Percentiles rank a stretch among this genome's conserved stretches.
Conservation (phyloP, 2,797 vertebrate genomes). For the Cossypha polioptera region DNA sequence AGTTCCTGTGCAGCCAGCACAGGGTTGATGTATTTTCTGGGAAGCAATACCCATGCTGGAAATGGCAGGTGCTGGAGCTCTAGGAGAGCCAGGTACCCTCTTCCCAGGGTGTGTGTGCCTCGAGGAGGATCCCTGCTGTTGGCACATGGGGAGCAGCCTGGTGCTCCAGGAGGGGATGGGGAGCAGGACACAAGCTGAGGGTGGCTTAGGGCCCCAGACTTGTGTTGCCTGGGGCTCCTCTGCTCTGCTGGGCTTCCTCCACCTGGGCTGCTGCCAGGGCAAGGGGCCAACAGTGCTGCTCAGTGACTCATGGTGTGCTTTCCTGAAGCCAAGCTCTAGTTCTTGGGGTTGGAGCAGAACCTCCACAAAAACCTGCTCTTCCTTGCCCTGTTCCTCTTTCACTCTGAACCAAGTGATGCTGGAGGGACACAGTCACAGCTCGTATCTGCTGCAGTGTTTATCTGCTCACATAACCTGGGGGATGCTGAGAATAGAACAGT, state of each 20-base stretch:
- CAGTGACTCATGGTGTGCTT: not conserved
- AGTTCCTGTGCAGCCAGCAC: not conserved
- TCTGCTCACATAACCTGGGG: not conserved
- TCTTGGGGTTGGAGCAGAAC: not conserved
- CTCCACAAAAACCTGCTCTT: not conserved
- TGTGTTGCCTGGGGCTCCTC: not conserved
- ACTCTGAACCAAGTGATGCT: not conserved
- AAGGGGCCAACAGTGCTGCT: not conserved
- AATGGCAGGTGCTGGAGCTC: not conserved
- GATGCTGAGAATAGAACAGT: not conserved
- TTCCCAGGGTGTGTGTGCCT: accelerated
- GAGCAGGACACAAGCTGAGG: not conserved
- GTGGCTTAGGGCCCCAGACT: not conserved
- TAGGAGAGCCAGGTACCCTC: not conserved
- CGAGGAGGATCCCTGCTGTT: accelerated
- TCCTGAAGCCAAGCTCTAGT: not conserved
- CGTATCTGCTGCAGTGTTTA: not conserved
- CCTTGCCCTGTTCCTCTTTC: not conserved
- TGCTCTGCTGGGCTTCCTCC: not conserved
- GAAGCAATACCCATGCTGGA: accelerated
- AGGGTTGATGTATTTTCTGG: not conserved
- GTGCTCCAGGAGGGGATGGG: no score
- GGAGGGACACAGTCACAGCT: not conserved
- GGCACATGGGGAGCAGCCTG: not conserved
- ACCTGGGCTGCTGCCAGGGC: not conserved